Evolutionary conservation across 2,888 invertebrate genomes (phyloP), one percentile per base, ranked within the genome.

Genomic region (Schizotus pectinicornis): DNA sequence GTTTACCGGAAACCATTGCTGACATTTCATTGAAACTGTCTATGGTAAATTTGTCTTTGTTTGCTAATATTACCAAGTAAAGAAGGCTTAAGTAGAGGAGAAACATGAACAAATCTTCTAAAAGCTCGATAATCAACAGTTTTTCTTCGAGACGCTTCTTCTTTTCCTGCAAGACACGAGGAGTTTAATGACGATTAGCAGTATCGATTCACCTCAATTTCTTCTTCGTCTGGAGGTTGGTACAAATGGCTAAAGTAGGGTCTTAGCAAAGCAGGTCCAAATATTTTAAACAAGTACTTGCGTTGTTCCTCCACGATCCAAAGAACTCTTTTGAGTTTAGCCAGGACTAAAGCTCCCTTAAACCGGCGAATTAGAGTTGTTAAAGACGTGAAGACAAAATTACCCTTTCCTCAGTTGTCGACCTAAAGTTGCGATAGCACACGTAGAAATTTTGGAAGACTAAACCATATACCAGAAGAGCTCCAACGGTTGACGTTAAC

Each of bases 41-140:
- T 8, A 61, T 52, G 0, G 61, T 56, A 31, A 65, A 52, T 3
- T 58, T 36, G 36, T 74, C 69, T 47, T 62, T 70, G 36, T 71
- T 67, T n/a, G 65, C 52, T 31, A 66, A 50, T 37, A 75, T 61
- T 2, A 73, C 65, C 14, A 69, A 48, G 48, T 74, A 75, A 8
- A 75, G 56, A 6, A 75, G 56, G 5, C 62, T 14, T 1, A 72
- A 68, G 41, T 74, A 75, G 1, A 71, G 45, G 1, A 63, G 34
- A 35, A 73, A 70, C 71, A 73, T 73, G 2, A 67, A 12, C 11
- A 73, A 46, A 42, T 74, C 72, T 56, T 71, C 66, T 1, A 73
- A 14, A 3, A 59, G 37, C 7, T 46, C 46, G 13, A 32, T 0
- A 6, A 56, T 3, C 30, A 31, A 33, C n/a, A 43, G 37, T 9